Base-by-base conservation (phyloP, 1,140 invertebrate species). In the Penaeus vannamei region DNA sequence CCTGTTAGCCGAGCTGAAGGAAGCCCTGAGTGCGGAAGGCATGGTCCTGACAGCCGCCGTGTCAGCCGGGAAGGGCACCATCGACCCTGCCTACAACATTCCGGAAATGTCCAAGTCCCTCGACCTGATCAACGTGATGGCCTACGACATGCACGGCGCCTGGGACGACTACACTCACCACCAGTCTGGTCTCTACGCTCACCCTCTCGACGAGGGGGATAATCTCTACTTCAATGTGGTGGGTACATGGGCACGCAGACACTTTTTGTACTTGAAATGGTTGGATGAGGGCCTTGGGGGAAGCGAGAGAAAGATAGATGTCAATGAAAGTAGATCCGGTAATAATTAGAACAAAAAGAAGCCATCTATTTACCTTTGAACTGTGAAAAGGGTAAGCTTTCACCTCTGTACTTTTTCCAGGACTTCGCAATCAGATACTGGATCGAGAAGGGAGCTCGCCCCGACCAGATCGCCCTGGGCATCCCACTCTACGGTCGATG, bases 181-280 rank as follows among this genome's bases (percentile, higher is more conserved):
- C 89, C 93, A 94, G 82, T 91, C 93, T 22, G 94, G 94, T 36
- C 92, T 95, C 10, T 92, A 92, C 66, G 64, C 89, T 22, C 90
- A 92, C 85, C 90, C 80, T 26, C 85, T 89, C 29, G 86, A 79
- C 23, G 72, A 62, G 76, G 87, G 42, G 61, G 84, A 59, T 84
- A 92, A 92, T 36, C 84, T 77, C 22, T 85, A 89, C 77, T 93
- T 94, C 86, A 94, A 94, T 90, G 90, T 93, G 60, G 95, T 79
- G 22, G 64, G 76, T 81, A 92, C 69, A 93, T 93, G 82, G 94
- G 93, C 90, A 90, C 93, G 29, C 95, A 95, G 90, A 95, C 92
- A 96, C 93, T 87, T 93, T 95, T 94, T 96, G 97, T 91, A 97
- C 98, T 92, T 98, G 97, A 97, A 96, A 7, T 12, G 29, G 19